Evolutionary conservation across 2,113 vertebrate species (phyloP).

Genomic region (Taxidea taxus): DNA sequence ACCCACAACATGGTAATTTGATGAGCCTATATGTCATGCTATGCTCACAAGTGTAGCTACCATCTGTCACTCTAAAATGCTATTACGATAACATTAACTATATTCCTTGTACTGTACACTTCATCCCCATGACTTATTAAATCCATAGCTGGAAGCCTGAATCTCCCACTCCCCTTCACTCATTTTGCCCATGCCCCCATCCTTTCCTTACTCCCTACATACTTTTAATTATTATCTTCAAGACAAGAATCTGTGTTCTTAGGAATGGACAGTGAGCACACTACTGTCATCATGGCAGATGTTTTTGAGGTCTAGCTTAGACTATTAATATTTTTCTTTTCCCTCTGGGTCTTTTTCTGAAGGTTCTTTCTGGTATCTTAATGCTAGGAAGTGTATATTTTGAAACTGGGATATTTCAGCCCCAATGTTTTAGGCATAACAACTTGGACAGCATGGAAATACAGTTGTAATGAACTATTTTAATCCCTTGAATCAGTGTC

Average conservation of each 20-base stretch:
- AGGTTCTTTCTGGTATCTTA: not conserved
- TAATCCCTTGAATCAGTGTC: too few relatives aligned
- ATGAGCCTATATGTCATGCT: not conserved
- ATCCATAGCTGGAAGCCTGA: not conserved
- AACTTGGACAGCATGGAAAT: not conserved
- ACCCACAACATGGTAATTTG: not conserved
- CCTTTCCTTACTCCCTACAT: not conserved
- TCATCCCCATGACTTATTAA: not conserved
- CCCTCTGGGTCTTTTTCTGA: not conserved
- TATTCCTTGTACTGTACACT: not conserved
- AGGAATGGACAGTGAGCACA: not conserved
- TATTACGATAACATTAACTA: not conserved
- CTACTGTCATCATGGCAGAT: not conserved
- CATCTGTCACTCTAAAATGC: not conserved
- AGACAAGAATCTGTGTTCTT: not conserved
- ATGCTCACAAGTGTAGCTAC: not conserved
- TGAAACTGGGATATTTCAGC: not conserved
- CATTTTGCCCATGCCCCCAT: not conserved
- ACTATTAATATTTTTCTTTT: not conserved
- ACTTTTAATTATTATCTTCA: not conserved
- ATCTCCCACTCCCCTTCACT: not conserved
- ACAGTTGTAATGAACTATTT: not conserved
- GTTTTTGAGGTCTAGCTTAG: not conserved
- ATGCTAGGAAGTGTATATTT: not conserved
- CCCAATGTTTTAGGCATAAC: not conserved